phyloP scores from a whole-genome alignment of 2,113 vertebrate genomes.

The Tragelaphus strepsiceros region DNA sequence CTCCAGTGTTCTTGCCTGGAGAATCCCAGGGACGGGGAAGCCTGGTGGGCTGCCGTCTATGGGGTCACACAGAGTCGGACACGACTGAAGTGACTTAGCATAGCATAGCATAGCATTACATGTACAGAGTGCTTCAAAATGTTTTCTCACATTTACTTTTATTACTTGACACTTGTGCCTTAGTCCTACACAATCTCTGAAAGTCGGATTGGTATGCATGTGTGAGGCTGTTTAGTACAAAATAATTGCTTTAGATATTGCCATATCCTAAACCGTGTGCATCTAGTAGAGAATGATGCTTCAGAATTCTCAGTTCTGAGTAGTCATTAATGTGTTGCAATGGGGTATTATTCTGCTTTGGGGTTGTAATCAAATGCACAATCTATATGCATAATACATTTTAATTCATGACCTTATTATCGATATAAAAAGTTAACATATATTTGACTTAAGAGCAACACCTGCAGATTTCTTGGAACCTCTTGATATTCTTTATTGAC shows the following conservation, averaged over 20 bases:
- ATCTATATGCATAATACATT: constrained; percentile 46
- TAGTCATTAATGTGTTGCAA: not conserved
- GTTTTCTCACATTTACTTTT: not conserved
- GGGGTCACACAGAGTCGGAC: too few relatives aligned
- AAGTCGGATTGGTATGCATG: not conserved
- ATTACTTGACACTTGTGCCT: not conserved
- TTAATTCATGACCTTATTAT: constrained; percentile 9
- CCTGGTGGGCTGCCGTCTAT: too few relatives aligned
- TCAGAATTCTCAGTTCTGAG: constrained; percentile 26
- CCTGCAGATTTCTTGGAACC: not conserved
- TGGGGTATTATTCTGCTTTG: not conserved
- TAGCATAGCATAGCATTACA: not conserved
- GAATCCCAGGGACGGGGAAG: too few relatives aligned
- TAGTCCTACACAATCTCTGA: not conserved
- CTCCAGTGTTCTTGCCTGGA: too few relatives aligned
- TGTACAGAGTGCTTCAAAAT: not conserved
- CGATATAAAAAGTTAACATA: not conserved
- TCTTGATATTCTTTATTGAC: constrained; percentile 2
- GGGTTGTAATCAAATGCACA: not conserved
- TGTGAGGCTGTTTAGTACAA: not conserved
- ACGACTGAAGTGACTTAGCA: too few relatives aligned
- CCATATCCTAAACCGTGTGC: not conserved
- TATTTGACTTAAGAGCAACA: constrained; percentile 5
- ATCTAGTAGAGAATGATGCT: constrained; percentile 7
- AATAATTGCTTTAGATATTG: not conserved